Conservation (phyloP, 2,888 invertebrate genomes). For the Rotaria socialis region DNA sequence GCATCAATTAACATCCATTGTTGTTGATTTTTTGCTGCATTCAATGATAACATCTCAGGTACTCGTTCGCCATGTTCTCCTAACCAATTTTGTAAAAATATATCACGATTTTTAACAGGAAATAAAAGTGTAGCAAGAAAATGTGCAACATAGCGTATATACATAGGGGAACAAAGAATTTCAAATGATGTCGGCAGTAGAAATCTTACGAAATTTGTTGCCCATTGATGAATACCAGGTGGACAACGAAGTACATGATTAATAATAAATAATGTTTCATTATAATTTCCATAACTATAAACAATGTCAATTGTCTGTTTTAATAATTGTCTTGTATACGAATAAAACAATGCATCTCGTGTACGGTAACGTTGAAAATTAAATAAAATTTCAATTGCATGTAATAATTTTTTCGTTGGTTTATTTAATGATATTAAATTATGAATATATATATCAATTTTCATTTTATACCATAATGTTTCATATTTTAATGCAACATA, state of each 20-base stretch:
- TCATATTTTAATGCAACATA: conserved; percentile 33
- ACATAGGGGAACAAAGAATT: background rate
- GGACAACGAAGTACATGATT: conserved; percentile 28
- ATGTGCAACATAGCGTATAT: conserved; percentile 2
- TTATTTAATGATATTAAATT: conserved; percentile 4
- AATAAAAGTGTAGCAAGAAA: conserved; percentile 33
- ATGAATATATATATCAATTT: background rate
- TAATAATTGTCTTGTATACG: conserved; percentile 26
- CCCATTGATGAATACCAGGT: conserved; percentile 31
- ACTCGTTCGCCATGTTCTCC: conserved; percentile 17
- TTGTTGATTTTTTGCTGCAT: background rate
- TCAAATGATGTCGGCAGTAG: background rate
- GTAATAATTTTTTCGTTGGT: background rate
- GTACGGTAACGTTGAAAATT: conserved; percentile 37
- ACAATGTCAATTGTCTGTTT: background rate
- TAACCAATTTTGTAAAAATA: conserved; percentile 28
- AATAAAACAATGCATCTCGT: background rate
- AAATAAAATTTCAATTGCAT: conserved; percentile 27
- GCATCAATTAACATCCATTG: conserved; percentile 30
- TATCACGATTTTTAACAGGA: conserved; percentile 32
- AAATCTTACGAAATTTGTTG: conserved; percentile 5
- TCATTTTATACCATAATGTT: conserved; percentile 36
- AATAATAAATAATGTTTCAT: conserved; percentile 30
- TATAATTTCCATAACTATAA: conserved; percentile 13
- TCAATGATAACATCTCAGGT: background rate